Conservation (phyloP, 2,113 vertebrate genomes). For the Riparia riparia region DNA sequence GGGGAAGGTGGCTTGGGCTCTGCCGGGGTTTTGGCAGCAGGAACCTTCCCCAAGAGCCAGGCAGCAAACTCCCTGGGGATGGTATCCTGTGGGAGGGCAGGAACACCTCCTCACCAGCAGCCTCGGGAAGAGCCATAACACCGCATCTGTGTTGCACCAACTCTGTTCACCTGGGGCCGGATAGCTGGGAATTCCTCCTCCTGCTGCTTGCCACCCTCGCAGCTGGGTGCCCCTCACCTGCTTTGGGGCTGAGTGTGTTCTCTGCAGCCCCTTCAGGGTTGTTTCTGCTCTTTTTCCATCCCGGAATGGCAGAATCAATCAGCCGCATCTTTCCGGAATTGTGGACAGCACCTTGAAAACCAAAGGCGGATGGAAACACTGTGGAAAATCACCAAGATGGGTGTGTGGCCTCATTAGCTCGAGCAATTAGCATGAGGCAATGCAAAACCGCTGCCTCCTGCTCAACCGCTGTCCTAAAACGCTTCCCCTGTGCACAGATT, state of each 20-base stretch:
- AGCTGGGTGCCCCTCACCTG: background rate
- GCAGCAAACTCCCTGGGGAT: rapidly evolving
- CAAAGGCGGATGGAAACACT: background rate
- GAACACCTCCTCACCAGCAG: background rate
- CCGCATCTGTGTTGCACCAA: background rate
- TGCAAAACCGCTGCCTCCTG: background rate
- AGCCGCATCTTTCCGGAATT: background rate
- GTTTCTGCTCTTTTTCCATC: background rate
- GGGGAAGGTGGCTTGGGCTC: background rate
- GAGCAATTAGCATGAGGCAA: background rate
- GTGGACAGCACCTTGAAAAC: background rate
- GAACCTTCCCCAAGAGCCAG: background rate
- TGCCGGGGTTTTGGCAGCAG: background rate
- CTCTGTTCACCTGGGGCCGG: rapidly evolving
- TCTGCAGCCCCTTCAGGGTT: background rate
- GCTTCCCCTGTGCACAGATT: background rate
- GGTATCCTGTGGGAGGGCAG: background rate
- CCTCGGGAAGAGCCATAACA: rapidly evolving
- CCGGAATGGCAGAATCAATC: background rate
- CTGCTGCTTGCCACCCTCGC: background rate
- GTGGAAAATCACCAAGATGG: slow-evolving; percentile 6
- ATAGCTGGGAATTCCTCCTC: background rate
- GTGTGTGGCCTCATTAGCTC: background rate
- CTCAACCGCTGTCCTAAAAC: background rate
- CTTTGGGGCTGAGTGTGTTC: background rate